Conservation (phyloP, 2,797 vertebrate species). For the Kryptopterus vitreolus region DNA sequence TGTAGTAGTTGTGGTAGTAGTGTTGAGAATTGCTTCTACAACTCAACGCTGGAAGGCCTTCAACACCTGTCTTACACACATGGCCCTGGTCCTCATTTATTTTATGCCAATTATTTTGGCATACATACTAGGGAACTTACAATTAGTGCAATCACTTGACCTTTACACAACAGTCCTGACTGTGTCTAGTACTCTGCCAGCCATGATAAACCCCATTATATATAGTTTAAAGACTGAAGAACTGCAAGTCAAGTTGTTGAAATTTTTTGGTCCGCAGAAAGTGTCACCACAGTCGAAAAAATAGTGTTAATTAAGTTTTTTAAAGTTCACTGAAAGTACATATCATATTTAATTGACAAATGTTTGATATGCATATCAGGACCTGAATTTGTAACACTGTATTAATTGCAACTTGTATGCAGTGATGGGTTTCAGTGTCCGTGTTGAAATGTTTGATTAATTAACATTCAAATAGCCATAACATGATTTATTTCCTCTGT, state of each 20-base stretch:
- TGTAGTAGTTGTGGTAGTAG: conserved; percentile 42
- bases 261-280: conserved; percentile 22
- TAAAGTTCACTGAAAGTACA: no score
- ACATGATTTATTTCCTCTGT: neutral
- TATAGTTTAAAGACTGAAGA: conserved; percentile 67
- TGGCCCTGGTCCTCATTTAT: conserved; percentile 48
- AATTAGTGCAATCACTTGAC: conserved; percentile 33
- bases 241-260: conserved; percentile 38
- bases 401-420: neutral
- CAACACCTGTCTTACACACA: conserved; percentile 52
- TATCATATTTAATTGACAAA: neutral
- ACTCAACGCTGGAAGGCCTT: conserved; percentile 53
- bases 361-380: neutral
- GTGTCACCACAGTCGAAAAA: conserved; percentile 32
- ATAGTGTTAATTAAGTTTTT: neutral
- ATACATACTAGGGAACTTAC: conserved; percentile 42
- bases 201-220: conserved; percentile 70
- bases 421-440: neutral
- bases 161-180: conserved; percentile 42
- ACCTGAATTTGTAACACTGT: neutral
- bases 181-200: conserved; percentile 55
- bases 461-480: neutral
- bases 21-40: conserved; percentile 48
- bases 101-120: conserved; percentile 46
- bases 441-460: neutral